Base-by-base conservation (phyloP, 2,888 invertebrate species). In the Villa cingulata region DNA sequence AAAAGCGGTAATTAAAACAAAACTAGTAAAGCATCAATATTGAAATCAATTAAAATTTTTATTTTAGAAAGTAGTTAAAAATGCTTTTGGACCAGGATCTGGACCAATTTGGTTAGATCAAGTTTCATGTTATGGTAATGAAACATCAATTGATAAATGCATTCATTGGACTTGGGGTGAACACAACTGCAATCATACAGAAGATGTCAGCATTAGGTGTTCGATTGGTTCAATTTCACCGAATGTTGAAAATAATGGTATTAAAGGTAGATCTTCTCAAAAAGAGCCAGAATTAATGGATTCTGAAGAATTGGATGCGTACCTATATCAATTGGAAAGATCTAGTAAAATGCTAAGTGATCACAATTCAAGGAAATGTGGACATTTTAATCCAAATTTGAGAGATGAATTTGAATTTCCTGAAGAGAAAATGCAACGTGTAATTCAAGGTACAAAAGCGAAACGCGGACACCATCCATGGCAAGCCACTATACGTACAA, bases 81-180 rank as follows among this genome's bases (percentile, higher is more conserved):
- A 63, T 42, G 58, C 59, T 3, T 68, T 59, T 52, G 67, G 67
- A 1, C 60, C 63, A 1, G 72, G 78, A 12, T 61, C 60, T 7
- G 83, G 83, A 1, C 79, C 78, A 3, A 82, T 83, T 57, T 83
- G 83, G 83, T 62, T 83, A 42, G 81, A 83, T 58, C 78, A 80
- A 62, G 74, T 82, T 15, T 73, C 70, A 43, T 86, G 86, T 58
- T 59, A 61, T 10, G 86, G 85, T 10, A 80, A 79, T 54, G 83
- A 83, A 64, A 71, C 73, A 1, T 65, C 68, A 39, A 56, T 86
- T n/a, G 72, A 74, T 42, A 65, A 74, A 16, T 86, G 86, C 60
- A 69, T 70, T 16, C 80, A 80, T 57, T 75, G 74, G 65, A 71
- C 74, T 10, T 84, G 82, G 83, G 81, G 81, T 2, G 73, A 74